phyloP scores from a whole-genome alignment of 2,113 vertebrate species.

The Thryonomys swinderianus region DNA sequence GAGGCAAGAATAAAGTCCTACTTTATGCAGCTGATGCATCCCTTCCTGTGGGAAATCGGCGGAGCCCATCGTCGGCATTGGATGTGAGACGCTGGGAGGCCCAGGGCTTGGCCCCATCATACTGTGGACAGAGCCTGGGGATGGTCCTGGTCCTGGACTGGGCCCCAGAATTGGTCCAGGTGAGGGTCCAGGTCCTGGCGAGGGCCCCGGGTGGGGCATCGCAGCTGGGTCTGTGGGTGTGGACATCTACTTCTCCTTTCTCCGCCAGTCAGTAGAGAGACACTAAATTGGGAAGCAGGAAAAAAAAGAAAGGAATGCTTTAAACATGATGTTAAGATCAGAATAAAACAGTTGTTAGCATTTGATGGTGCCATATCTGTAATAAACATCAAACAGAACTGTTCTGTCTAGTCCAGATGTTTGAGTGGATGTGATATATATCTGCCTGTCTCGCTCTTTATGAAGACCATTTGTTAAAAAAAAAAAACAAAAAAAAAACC shows the following conservation, averaged over 20 bases:
- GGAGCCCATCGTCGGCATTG: slow-evolving; percentile 91
- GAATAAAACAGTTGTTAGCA: slow-evolving; percentile 54
- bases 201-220: slow-evolving; percentile 98
- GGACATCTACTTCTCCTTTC: slow-evolving; percentile 91
- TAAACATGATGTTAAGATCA: slow-evolving; percentile 69
- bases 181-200: slow-evolving; percentile 95
- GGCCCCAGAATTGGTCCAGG: slow-evolving; percentile 98
- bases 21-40: slow-evolving; percentile 97
- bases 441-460: slow-evolving; percentile 47
- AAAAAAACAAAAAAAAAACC: neutral
- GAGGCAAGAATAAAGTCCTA: slow-evolving; percentile 78
- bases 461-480: slow-evolving; percentile 64
- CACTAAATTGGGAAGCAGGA: slow-evolving; percentile 67
- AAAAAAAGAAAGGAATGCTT: slow-evolving; percentile 77
- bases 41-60: slow-evolving; percentile 94
- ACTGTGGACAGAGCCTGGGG: slow-evolving; percentile 97
- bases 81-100: slow-evolving; percentile 92
- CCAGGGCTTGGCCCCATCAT: slow-evolving; percentile 99
- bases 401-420: slow-evolving; percentile 67
- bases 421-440: slow-evolving; percentile 50
- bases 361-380: slow-evolving; percentile 62
- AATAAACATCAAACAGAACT: slow-evolving; percentile 54
- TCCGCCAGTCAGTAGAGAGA: slow-evolving; percentile 78
- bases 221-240: slow-evolving; percentile 94
- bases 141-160: slow-evolving; percentile 97